Base-by-base conservation (phyloP, 2,888 invertebrate species). In the Stenchaetothrips biformis region DNA sequence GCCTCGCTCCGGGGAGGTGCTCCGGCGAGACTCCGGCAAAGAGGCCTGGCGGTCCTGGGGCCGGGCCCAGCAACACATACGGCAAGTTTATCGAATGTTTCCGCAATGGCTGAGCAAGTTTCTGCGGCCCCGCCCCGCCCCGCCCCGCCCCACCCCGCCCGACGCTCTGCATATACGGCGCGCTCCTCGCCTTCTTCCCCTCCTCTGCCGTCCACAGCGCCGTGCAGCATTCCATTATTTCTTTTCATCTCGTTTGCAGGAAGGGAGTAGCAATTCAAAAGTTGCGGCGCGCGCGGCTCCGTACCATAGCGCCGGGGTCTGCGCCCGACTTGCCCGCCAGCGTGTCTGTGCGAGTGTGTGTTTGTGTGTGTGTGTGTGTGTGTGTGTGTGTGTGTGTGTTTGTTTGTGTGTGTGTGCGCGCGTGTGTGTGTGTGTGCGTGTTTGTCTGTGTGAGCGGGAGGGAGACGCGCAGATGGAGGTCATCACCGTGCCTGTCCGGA, bases 201-300 rank as follows among this genome's bases (percentile, higher is more conserved):
- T 37, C 37, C 37, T 37, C 37, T 18, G 25, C 37, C 37, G 37
- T 37, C 37, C 37, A 37, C 37, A 37, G 37, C 37, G 37, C 11
- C 7, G 67, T 11, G 67, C 67, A n/a, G 25, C 67, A 74, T 74
- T 25, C 67, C 25, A 74, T 74, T 74, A 74, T 74, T 74, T 74
- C 67, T 74, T 74, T 74, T 74, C 67, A 74, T 74, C 25, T 25
- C 67, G 67, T 67, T 67, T 67, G 67, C 25, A 7, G 8, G 27
- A 79, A 80, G 59, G 80, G 67, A 18, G 79, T 81, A 82, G 84
- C 82, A 84, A 83, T 84, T 84, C 83, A 81, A 83, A 83, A 81
- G 81, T 82, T 81, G 81, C 83, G 78, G 78, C 82, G 83, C 82
- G 83, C 83, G n/a, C n/a, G n/a, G n/a, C n/a, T n/a, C n/a, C 83